Base-by-base conservation (phyloP, 2,888 invertebrate species). In the Plutella xylostella region DNA sequence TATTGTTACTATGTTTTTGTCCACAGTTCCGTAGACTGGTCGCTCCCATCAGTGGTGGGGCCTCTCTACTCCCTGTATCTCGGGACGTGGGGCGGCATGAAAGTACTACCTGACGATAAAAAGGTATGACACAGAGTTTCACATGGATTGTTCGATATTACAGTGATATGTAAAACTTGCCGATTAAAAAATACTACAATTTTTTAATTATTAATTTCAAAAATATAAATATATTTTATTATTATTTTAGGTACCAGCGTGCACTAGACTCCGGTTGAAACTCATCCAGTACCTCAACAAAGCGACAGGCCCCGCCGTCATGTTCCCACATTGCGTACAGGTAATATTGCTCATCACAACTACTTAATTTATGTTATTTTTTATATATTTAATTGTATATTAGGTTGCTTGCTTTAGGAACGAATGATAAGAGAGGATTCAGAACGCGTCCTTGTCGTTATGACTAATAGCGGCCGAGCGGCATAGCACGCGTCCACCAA, bases 241-340 rank as follows among this genome's bases (percentile, higher is more conserved):
- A n/a, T n/a, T n/a, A n/a, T n/a, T n/a, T n/a, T n/a, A 82, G 82
- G 85, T 87, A 1, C 90, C 95, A 2, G 93, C 93, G 1, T 92
- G 91, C 63, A 92, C 93, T 0, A 87, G 95, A 53, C 90, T 96
- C 42, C 88, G 95, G 25, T 85, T 96, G 48, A 96, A 96, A 72
- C 72, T 97, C 28, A 86, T 97, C 51, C 92, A 93, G 49, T 92
- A 93, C 76, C 82, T 97, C 45, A 88, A 93, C 52, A 90, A 89
- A 58, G 88, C 90, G 4, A 89, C 88, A 0, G 90, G 89, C 34
- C 82, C 87, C 11, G 92, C 89, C 2, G 89, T 92, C 46, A 87
- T 90, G 62, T 89, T 92, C 48, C 93, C 94, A 6, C 90, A 90
- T 43, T 92, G 92, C 54, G 91, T 96, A 47, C 94, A 94, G 85